Conservation (phyloP, 2,888 invertebrate species). For the Chydorus sphaericus region DNA sequence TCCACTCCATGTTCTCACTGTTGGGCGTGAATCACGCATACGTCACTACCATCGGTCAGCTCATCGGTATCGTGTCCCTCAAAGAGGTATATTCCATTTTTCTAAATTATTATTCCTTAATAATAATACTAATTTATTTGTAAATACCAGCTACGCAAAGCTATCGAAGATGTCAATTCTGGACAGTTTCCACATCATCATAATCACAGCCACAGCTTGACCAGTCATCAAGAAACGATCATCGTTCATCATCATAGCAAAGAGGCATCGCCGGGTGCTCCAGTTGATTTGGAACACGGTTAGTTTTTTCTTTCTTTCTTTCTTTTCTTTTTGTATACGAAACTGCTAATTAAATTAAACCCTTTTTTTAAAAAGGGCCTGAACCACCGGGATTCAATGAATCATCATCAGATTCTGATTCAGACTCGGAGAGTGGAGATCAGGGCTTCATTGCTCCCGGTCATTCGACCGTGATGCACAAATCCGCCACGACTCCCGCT, state of each 20-base stretch:
- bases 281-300: conserved; percentile 11
- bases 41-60: conserved; percentile 35
- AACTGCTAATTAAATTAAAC: background rate
- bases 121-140: background rate
- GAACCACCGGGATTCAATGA: background rate
- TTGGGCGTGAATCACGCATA: conserved; percentile 38
- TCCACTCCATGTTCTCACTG: conserved; percentile 38
- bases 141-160: conserved; percentile 50
- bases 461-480: no score
- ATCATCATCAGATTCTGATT: no score
- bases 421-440: no score
- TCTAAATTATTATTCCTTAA: background rate
- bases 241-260: background rate
- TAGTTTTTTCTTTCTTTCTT: background rate
- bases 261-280: conserved; percentile 13
- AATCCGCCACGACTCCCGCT: no score
- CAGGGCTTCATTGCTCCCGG: no score
- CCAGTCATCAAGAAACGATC: background rate
- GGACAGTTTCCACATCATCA: conserved; percentile 40
- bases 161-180: conserved; percentile 77
- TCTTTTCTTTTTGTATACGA: background rate
- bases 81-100: conserved; percentile 52
- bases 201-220: background rate
- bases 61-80: conserved; percentile 53
- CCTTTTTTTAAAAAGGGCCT: no score